Percentiles rank a stretch among this genome's conserved stretches.
Conservation (phyloP, 2,797 vertebrate species). For the Antennarius maculatus region DNA sequence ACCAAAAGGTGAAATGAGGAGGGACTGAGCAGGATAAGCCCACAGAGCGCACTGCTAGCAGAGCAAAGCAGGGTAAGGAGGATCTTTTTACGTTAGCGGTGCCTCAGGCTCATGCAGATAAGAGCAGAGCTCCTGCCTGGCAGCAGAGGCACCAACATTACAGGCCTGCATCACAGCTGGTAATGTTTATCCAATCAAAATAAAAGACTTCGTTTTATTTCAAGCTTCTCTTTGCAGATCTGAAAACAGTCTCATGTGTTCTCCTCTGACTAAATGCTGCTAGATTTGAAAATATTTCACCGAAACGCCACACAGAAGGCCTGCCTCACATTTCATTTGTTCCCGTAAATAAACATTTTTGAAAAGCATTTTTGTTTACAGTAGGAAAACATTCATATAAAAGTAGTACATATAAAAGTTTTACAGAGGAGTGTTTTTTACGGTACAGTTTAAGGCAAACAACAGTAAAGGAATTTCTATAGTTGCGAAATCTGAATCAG, state of each 20-base stretch:
- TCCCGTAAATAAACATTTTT: conserved; percentile 11
- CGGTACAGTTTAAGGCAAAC: no score
- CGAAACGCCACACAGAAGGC: conserved; percentile 8
- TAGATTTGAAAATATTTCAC: conserved; percentile 22
- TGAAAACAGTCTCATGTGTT: conserved; percentile 36
- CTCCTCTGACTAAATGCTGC: conserved; percentile 31
- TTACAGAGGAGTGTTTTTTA: no score
- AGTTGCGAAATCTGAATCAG: not conserved
- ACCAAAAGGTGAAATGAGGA: conserved; percentile 56
- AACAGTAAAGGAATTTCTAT: no score
- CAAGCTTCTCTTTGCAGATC: conserved; percentile 40
- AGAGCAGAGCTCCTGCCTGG: conserved; percentile 55
- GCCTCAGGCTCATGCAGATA: conserved; percentile 62
- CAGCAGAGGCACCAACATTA: conserved; percentile 46
- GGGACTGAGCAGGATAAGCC: conserved; percentile 47
- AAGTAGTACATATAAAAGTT: no score
- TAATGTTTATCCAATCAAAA: conserved; percentile 65
- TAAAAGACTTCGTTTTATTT: conserved; percentile 39
- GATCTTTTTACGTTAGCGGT: conserved; percentile 61
- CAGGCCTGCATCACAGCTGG: conserved; percentile 57
- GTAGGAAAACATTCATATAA: conserved; percentile 4
- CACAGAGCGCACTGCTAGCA: conserved; percentile 45
- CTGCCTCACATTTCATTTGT: conserved; percentile 32
- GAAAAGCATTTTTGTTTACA: not conserved
- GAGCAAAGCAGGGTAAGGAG: conserved; percentile 50